A percentile compares a stretch with the other conserved stretches of the same genome.
Evolutionary conservation across 2,113 vertebrate species (phyloP).

Genomic region (Tyto alba): DNA sequence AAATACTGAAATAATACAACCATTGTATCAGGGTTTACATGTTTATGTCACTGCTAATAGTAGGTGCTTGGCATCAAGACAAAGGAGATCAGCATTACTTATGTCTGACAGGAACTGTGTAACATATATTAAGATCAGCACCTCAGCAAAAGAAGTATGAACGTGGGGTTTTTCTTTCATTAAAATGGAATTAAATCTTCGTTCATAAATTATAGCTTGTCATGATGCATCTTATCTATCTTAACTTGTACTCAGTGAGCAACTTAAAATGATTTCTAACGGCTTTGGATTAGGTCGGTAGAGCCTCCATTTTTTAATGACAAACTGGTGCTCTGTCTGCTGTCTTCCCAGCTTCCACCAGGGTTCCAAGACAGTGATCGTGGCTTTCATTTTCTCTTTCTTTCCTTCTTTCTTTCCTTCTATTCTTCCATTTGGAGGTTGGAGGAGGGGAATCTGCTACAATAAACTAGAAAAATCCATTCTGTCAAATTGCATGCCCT

Average conservation of each 20-base stretch:
- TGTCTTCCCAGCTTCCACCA: background rate
- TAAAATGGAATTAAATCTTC: conserved; percentile 54
- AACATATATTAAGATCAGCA: conserved; percentile 4
- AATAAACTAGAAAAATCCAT: conserved; percentile 65
- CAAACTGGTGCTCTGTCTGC: background rate
- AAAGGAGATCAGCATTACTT: background rate
- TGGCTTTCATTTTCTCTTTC: accelerated
- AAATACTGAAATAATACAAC: background rate
- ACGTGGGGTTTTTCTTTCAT: conserved; percentile 28
- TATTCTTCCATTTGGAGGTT: background rate
- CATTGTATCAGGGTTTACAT: background rate
- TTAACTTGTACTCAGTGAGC: conserved; percentile 33
- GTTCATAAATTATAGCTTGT: conserved; percentile 40
- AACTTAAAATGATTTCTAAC: background rate
- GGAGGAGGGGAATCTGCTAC: background rate
- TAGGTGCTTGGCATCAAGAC: background rate
- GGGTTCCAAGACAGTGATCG: background rate
- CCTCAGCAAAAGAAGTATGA: conserved; percentile 35
- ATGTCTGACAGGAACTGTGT: background rate
- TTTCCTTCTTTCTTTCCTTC: background rate
- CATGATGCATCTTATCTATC: background rate
- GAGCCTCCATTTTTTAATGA: background rate
- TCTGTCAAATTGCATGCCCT: conserved; percentile 64
- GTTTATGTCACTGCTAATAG: background rate
- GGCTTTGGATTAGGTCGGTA: background rate